Evolutionary conservation across 2,888 invertebrate species (phyloP), one percentile per base, ranked within the genome.

Genomic region (Lutraria lutraria): DNA sequence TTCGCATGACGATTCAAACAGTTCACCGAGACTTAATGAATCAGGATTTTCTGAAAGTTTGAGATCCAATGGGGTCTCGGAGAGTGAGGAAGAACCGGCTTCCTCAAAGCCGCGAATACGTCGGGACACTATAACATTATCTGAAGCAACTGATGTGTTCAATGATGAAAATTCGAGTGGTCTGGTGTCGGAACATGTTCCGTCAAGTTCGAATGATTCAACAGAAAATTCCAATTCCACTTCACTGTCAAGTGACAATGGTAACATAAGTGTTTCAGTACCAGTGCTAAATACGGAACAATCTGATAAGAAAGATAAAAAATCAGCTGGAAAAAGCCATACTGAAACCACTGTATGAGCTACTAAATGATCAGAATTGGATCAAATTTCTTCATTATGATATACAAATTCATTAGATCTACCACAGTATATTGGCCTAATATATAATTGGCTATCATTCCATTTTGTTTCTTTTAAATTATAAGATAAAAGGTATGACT

Each of bases 111-210:
- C 89, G 16, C 72, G 63, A 31, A 85, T 87, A 60, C 79, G 72
- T 29, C 54, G 83, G 21, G 87, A 87, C 68, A 89, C 82, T 12
- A 79, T 87, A 15, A 85, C 76, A 52, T 85, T 89, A 60, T 54
- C 83, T n/a, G 83, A 86, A 25, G 60, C 84, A 72, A 43, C 43
- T 79, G 83, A 84, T 87, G 87, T 89, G 87, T 87, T 89, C 87
- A 87, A 60, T 60, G 82, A 87, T 72, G 85, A 83, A 31, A 76
- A 83, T 43, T 52, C 56, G 68, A 81, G 29, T 29, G 60, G 52
- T n/a, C 81, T 68, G 16, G 56, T 81, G 87, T 81, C 76, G 43
- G 84, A 76, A 79, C 53, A 72, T 68, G 68, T 53, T 87, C 31
- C 60, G 52, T 80, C 68, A 79, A 81, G 86, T 84, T 56, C 53